Evolutionary conservation across 2,797 vertebrate species (phyloP), one percentile per base, ranked within the genome.

Genomic region (Bradypodion ventrale): DNA sequence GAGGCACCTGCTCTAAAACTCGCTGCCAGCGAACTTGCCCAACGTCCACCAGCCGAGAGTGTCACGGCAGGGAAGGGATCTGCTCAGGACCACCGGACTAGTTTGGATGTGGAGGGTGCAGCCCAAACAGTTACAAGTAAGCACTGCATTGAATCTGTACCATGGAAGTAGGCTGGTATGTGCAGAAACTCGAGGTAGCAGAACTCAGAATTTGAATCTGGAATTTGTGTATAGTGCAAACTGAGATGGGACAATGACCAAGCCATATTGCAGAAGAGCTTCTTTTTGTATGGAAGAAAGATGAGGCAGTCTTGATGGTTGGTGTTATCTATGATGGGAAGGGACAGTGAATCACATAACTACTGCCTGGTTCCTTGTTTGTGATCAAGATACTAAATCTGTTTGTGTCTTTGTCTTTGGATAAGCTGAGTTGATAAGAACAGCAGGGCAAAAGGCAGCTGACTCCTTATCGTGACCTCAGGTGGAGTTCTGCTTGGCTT

Each of bases 121-220:
- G 96, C 97, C 84, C 80, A 62, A 44, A 90, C 94, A 72, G 93
- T 93, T 89, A 95, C 97, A 96, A 97, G 98, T 99, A 96, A 96
- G 95, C 95, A 77, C 76, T 63, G n/a, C 1, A 0, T 2, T 5
- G 44, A 42, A 49, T 6, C 27, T 46, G 7, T 10, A 15, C 27
- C 46, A 25, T 25, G 40, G 32, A 21, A 40, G 7, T 19, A 2
- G 4, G 27, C 19, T 5, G 15, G 27, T 44, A 19, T 29, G 23
- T 49, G n/a, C 44, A 1, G 1, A 27, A 2, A 12, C 4, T 7
- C 46, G 21, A 42, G 76, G 32, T 15, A 9, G 49, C 37, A 70
- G 29, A 12, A 35, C 29, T 29, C 29, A 32, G 37, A 65, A 40
- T n/a, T n/a, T n/a, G n/a, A n/a, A 29, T 44, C 42, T 12, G 40